A percentile compares a stretch with the other conserved stretches of the same genome.
phyloP scores from a whole-genome alignment of 2,797 vertebrate species.

The Trichosurus vulpecula region DNA sequence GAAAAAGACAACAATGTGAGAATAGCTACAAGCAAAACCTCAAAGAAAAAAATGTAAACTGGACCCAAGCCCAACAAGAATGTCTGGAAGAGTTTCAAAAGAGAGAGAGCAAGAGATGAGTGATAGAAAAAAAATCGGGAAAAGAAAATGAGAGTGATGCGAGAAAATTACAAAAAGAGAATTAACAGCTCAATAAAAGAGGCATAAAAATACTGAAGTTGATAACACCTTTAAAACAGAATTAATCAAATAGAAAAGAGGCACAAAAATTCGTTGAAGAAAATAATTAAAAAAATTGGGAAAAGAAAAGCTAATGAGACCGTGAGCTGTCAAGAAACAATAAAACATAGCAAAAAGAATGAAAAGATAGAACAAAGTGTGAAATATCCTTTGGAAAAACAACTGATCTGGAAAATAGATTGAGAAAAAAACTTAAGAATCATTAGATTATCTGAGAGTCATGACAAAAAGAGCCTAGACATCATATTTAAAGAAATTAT shows the following conservation, averaged over 20 bases:
- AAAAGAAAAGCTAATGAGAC: not conserved
- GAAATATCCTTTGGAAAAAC: not conserved
- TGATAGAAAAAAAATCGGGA: not conserved
- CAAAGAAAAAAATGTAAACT: too few relatives aligned
- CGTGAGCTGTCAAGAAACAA: not conserved
- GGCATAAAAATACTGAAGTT: not conserved
- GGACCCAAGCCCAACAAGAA: too few relatives aligned
- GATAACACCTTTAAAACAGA: not conserved
- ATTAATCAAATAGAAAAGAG: not conserved
- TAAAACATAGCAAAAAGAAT: not conserved
- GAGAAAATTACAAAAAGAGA: not conserved
- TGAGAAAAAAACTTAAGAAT: not conserved
- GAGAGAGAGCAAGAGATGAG: too few relatives aligned
- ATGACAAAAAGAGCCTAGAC: not conserved
- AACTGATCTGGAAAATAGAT: not conserved
- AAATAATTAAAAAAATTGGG: too few relatives aligned
- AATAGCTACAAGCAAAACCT: too few relatives aligned
- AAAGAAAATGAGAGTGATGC: not conserved
- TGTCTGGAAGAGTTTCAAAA: too few relatives aligned
- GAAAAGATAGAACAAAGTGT: not conserved
- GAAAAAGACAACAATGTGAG: too few relatives aligned
- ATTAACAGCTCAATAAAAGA: not conserved
- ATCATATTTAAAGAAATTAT: not conserved
- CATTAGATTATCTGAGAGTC: not conserved
- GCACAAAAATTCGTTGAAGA: too few relatives aligned